Conservation (phyloP, 2,797 vertebrate genomes). For the Odontamblyopus rebecca region DNA sequence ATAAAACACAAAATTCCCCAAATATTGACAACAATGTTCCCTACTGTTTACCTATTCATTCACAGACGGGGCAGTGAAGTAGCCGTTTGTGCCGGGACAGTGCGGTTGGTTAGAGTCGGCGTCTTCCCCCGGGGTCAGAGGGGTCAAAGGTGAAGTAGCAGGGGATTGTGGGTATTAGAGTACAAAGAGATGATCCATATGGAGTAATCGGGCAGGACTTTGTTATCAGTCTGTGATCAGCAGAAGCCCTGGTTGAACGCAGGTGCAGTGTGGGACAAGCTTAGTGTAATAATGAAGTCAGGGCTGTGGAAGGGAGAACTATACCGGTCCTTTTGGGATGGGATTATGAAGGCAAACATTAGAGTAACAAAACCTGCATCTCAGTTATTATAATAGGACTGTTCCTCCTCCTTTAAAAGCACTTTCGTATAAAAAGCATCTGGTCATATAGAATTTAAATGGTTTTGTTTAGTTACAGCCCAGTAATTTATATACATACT, state of each 20-base stretch:
- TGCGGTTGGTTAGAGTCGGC: constrained; percentile 40
- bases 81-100: constrained; percentile 14
- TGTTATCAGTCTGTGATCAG: constrained; percentile 54
- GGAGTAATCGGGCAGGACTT: constrained; percentile 24
- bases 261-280: constrained; percentile 45
- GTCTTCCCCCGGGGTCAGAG: constrained; percentile 42
- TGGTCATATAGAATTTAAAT: too few relatives aligned
- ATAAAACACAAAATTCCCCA: constrained; percentile 47
- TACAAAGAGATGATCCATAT: constrained; percentile 14
- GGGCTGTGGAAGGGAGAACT: constrained; percentile 11
- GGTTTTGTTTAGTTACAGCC: too few relatives aligned
- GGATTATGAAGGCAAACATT: neutral
- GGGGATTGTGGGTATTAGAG: constrained; percentile 36
- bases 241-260: constrained; percentile 34
- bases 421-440: too few relatives aligned
- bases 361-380: neutral
- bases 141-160: constrained; percentile 39
- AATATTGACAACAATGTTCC: constrained; percentile 56
- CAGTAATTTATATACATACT: too few relatives aligned
- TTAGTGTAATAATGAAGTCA: constrained; percentile 22
- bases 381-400: neutral
- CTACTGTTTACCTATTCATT: constrained; percentile 34
- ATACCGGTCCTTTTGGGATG: neutral
- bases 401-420: too few relatives aligned
- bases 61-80: constrained; percentile 49